phyloP scores from a whole-genome alignment of 2,888 invertebrate species.

The Cabera pusaria region DNA sequence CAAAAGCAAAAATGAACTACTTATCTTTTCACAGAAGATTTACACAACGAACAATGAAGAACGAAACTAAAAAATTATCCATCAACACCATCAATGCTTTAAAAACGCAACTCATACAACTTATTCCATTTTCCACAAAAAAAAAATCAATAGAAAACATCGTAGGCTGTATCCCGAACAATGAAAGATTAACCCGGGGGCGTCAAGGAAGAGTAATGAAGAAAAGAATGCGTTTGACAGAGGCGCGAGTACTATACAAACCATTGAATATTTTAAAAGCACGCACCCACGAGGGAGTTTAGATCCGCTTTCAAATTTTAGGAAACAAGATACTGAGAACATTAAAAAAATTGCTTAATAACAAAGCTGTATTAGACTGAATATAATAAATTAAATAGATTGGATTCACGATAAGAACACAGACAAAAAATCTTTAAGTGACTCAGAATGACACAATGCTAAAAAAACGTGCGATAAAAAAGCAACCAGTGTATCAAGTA shows the following conservation, averaged over 20 bases:
- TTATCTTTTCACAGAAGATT: not conserved
- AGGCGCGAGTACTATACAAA: conserved; percentile 43
- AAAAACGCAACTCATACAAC: conserved; percentile 36
- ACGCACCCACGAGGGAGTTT: conserved; percentile 44
- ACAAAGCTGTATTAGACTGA: conserved; percentile 8
- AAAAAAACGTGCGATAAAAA: conserved; percentile 22
- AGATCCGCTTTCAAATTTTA: conserved; percentile 28
- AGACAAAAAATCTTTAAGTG: conserved; percentile 13
- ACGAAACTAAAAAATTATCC: conserved; percentile 29
- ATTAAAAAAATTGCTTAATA: conserved; percentile 7
- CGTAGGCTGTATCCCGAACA: conserved; percentile 57
- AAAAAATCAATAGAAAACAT: conserved; percentile 57
- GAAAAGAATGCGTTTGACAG: conserved; percentile 71
- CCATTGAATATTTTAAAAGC: conserved; percentile 70
- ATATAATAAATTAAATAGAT: conserved; percentile 17
- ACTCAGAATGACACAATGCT: conserved; percentile 18
- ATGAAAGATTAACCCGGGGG: conserved; percentile 69
- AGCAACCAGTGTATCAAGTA: conserved; percentile 24
- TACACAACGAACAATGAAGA: conserved; percentile 2
- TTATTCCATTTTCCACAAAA: conserved; percentile 39
- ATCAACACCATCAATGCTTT: conserved; percentile 34
- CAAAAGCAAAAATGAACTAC: not conserved
- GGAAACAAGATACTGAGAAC: conserved; percentile 15
- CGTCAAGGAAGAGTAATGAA: conserved; percentile 70
- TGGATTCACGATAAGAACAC: conserved; percentile 12